Evolutionary conservation across 1,140 invertebrate species (phyloP), one percentile per base, ranked within the genome.

Genomic region (Drosophila equinoxialis): DNA sequence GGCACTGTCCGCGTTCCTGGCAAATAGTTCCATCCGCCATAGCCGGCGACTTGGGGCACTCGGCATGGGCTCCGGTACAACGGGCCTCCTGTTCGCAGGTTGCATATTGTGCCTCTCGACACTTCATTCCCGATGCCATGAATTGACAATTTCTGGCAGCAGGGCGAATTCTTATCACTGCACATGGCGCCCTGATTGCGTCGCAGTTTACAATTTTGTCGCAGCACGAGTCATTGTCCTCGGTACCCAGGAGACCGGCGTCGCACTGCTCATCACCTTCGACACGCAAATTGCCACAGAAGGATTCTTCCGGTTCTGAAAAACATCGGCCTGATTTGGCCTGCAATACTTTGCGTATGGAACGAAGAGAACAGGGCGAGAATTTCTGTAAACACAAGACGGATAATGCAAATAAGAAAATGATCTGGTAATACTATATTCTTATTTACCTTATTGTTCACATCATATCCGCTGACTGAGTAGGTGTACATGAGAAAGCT

Each of bases 401-500:
- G 68, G 68, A 82, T 4, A 3, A n/a, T 59, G 6, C 6, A n/a
- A n/a, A 55, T 23, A 1, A 10, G 33, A 13, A 10, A 20, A 14
- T 7, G 55, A 17, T 13, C n/a, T 30, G 8, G 4, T 37, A 17
- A 14, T 20, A 11, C 13, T 37, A 55, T 39, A 17, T 11, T 23
- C 11, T n/a, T 6, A 13, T 10, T 41, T 73, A 98, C 97, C 95
- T 98, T 98, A 86, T 99, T 99, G 89, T 99, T 99, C 54, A 97
- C 95, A 91, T 99, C 98, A 91, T 98, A 99, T 4, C 98, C 98
- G 91, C 96, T 98, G 62, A 99, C 98, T 80, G 97, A 98, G 92
- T 99, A 99, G 0, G 98, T 98, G 93, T 99, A 99, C 98, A 99
- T 99, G 54, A 99, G 94, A 92, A 97, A 99, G 66, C 98, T 98